Conservation (phyloP, 64 coral and sea anemone genomes). For the Stichodactyla helianthus region DNA sequence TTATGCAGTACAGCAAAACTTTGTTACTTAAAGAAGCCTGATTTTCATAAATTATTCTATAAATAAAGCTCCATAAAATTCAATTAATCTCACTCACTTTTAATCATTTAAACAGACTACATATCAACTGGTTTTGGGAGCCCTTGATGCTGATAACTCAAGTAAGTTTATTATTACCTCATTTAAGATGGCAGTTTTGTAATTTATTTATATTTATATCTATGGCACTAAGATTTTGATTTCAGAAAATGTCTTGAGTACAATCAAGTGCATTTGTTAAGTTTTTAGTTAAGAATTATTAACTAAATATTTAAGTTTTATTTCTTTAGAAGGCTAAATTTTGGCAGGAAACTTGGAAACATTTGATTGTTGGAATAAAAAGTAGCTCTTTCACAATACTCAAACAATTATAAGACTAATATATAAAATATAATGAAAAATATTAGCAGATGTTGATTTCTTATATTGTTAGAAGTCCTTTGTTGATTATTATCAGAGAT, state of each 20-base stretch:
- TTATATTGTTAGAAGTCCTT: not conserved
- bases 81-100: not conserved
- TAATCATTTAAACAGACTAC: conserved; percentile 46
- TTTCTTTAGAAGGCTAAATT: too few species aligned
- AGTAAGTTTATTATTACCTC: conserved; percentile 42
- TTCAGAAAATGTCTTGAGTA: too few species aligned
- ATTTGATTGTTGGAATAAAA: too few species aligned
- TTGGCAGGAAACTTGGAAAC: too few species aligned
- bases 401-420: too few species aligned
- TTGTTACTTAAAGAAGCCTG: too few species aligned
- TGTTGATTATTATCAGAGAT: conserved; percentile 2
- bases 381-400: too few species aligned
- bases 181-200: not conserved
- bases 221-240: not conserved
- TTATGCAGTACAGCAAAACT: too few species aligned
- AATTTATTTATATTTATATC: not conserved
- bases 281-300: too few species aligned
- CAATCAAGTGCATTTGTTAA: too few species aligned
- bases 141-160: conserved; percentile 67
- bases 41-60: too few species aligned
- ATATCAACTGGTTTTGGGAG: conserved; percentile 69
- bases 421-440: not conserved
- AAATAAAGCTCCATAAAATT: not conserved
- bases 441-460: not conserved
- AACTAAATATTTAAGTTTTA: too few species aligned